A percentile compares a stretch with the other conserved stretches of the same genome.
Evolutionary conservation across 2,113 vertebrate species (phyloP).

Genomic region (Antechinus flavipes): DNA sequence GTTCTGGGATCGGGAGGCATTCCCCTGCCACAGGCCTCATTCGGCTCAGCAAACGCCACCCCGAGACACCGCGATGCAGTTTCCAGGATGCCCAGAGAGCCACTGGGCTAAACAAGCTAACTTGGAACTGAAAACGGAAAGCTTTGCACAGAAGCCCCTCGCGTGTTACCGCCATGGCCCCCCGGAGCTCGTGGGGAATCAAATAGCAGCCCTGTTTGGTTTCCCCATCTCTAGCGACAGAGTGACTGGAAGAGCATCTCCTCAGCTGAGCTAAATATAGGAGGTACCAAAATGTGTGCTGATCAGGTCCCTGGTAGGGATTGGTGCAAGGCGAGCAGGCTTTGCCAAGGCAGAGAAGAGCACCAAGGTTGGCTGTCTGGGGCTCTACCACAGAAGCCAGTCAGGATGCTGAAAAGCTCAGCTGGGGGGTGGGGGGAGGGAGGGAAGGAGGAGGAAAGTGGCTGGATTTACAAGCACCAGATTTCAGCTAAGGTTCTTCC

Average conservation of each 20-base stretch:
- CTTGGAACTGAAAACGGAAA: neutral
- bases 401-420: neutral
- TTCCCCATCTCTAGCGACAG: neutral
- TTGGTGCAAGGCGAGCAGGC: neutral
- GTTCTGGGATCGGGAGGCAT: neutral
- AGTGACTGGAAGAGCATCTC: neutral
- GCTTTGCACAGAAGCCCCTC: neutral
- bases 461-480: accelerated
- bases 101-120: neutral
- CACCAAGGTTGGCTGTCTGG: neutral
- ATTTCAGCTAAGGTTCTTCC: neutral
- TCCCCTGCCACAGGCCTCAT: neutral
- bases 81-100: neutral
- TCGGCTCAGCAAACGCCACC: neutral
- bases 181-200: neutral
- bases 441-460: neutral
- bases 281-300: conserved; percentile 51
- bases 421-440: neutral
- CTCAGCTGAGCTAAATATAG: conserved; percentile 64
- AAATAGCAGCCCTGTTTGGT: neutral
- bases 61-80: neutral
- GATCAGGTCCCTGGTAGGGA: conserved; percentile 39
- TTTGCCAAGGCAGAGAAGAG: neutral
- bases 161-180: neutral
- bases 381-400: neutral